phyloP scores from a whole-genome alignment of 2,888 invertebrate species.

The Ectemnius cavifrons region DNA sequence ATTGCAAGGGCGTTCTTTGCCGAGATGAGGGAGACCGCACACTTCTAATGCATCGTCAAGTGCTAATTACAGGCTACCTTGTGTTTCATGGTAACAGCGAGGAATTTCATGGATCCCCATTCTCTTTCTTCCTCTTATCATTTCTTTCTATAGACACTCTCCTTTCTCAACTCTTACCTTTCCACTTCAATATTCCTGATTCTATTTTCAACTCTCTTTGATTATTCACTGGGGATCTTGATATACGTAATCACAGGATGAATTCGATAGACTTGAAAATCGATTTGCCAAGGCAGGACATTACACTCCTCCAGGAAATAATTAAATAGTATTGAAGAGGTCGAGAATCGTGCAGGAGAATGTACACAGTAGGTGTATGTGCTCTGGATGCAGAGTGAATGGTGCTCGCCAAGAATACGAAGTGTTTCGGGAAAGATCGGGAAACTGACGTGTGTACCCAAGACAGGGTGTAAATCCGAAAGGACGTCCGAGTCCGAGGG shows the following conservation, averaged over 20 bases:
- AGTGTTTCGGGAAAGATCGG: constrained; percentile 13
- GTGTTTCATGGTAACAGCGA: constrained; percentile 69
- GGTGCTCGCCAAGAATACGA: background rate
- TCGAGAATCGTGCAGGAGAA: no score
- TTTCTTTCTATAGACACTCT: constrained; percentile 6
- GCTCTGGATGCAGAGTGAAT: no score
- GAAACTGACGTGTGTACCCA: constrained; percentile 44
- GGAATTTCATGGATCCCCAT: constrained; percentile 70
- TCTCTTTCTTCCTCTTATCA: constrained; percentile 9
- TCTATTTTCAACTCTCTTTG: background rate
- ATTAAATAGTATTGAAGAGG: no score
- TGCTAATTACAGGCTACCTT: constrained; percentile 74
- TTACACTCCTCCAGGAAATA: no score
- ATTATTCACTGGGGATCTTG: no score
- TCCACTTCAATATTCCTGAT: background rate
- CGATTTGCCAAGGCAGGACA: no score
- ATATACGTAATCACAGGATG: no score
- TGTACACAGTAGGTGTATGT: no score
- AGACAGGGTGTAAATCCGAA: constrained; percentile 68
- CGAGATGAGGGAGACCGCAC: constrained; percentile 57
- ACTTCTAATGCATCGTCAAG: constrained; percentile 75
- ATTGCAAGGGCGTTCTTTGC: constrained; percentile 71
- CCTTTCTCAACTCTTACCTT: constrained; percentile 13
- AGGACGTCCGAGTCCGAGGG: constrained; percentile 59
- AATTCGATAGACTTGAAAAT: no score